Evolutionary conservation across 2,113 vertebrate genomes (phyloP).

Genomic region (Bambusicola thoracicus): DNA sequence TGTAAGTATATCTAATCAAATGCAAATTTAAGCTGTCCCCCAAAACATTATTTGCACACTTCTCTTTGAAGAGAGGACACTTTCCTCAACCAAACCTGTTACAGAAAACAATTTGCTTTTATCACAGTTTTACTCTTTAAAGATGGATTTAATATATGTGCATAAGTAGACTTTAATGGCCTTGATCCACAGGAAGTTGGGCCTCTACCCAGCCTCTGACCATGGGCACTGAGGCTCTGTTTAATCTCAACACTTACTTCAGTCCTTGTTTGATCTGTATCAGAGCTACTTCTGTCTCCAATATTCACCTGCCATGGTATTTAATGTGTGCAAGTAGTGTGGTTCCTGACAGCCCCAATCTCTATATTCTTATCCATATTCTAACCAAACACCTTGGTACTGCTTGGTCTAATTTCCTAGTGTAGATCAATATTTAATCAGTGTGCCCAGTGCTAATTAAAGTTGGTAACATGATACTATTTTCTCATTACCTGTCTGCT

Average conservation of each 20-base stretch:
- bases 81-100: not conserved
- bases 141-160: not conserved
- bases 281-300: not conserved
- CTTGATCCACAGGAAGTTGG: not conserved
- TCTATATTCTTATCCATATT: not conserved
- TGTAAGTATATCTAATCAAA: constrained; percentile 35
- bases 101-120: not conserved
- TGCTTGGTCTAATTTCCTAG: not conserved
- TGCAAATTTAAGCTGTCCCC: not conserved
- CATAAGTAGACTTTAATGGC: not conserved
- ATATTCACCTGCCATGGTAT: not conserved
- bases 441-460: not conserved
- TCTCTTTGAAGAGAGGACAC: not conserved
- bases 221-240: rapidly evolving
- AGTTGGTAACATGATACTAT: not conserved
- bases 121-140: not conserved
- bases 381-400: not conserved
- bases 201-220: no score
- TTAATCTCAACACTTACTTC: not conserved
- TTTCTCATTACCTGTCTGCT: not conserved
- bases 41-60: not conserved
- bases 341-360: not conserved
- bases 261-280: not conserved
- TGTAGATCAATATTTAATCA: not conserved
- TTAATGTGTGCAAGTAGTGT: not conserved